Evolutionary conservation across 2,888 invertebrate species (phyloP).

Genomic region (Drosophila imparisetae): DNA sequence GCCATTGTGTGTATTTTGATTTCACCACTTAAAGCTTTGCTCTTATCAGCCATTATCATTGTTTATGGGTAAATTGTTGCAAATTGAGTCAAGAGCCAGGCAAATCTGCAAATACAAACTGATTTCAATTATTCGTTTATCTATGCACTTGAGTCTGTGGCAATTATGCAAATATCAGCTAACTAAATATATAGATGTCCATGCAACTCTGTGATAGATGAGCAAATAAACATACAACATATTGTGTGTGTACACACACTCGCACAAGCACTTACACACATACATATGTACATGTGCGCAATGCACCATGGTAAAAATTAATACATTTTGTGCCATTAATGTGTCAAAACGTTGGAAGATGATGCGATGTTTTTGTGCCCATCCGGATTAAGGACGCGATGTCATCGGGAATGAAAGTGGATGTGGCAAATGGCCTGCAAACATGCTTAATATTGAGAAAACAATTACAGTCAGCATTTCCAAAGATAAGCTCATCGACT

Average conservation of each 20-base stretch:
- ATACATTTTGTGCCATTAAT: not conserved
- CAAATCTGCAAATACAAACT: slow-evolving; percentile 21
- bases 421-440: not conserved
- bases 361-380: not conserved
- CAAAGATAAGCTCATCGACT: not conserved
- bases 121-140: slow-evolving; percentile 33
- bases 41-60: slow-evolving; percentile 18
- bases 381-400: not conserved
- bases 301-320: slow-evolving; percentile 5
- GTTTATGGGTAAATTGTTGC: slow-evolving; percentile 29
- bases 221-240: slow-evolving; percentile 15
- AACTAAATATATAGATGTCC: slow-evolving; percentile 3
- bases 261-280: not conserved
- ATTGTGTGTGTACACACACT: not conserved
- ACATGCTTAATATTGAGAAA: not conserved
- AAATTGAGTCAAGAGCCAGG: slow-evolving; percentile 49
- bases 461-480: not conserved
- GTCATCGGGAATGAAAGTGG: not conserved
- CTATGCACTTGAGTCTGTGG: slow-evolving; percentile 25
- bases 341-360: not conserved
- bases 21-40: not conserved
- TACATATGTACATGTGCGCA: not conserved
- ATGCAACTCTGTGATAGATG: not conserved
- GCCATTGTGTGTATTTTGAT: not conserved
- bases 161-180: slow-evolving; percentile 48